Evolutionary conservation across 37 sponge, comb jelly and placozoan species (phyloP).

Genomic region (Oopsacas minuta): DNA sequence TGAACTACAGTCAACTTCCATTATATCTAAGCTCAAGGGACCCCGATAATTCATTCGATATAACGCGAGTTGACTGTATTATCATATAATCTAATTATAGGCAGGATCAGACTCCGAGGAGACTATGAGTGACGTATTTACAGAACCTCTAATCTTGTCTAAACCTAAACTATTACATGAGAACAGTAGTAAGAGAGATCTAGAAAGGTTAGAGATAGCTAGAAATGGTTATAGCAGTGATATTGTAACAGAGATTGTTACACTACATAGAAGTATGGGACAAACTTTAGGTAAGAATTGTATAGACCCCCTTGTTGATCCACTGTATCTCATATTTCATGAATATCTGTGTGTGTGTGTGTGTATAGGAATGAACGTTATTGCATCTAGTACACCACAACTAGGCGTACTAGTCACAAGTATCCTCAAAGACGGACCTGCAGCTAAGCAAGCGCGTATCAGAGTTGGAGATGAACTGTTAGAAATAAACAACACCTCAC

Average conservation of each 20-base stretch:
- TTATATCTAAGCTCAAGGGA: neutral
- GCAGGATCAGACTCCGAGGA: neutral
- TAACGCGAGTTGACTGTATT: neutral
- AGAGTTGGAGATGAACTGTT: neutral
- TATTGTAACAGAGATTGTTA: neutral
- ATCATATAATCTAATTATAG: neutral
- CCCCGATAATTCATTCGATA: neutral
- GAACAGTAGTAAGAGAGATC: neutral
- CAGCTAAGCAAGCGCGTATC: neutral
- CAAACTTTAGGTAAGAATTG: constrained; percentile 16
- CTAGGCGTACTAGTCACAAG: neutral
- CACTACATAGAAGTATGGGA: neutral
- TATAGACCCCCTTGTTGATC: too few relatives aligned
- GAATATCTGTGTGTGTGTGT: neutral
- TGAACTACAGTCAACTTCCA: neutral
- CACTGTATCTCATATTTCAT: neutral
- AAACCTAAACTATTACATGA: neutral
- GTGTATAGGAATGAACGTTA: neutral
- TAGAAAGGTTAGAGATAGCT: neutral
- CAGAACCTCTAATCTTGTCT: neutral
- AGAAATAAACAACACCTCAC: neutral
- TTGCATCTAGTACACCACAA: neutral
- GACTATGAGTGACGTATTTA: neutral
- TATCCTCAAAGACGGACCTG: neutral
- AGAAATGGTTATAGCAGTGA: neutral